Evolutionary conservation across 2,113 vertebrate genomes (phyloP).

Genomic region (Athene noctua): DNA sequence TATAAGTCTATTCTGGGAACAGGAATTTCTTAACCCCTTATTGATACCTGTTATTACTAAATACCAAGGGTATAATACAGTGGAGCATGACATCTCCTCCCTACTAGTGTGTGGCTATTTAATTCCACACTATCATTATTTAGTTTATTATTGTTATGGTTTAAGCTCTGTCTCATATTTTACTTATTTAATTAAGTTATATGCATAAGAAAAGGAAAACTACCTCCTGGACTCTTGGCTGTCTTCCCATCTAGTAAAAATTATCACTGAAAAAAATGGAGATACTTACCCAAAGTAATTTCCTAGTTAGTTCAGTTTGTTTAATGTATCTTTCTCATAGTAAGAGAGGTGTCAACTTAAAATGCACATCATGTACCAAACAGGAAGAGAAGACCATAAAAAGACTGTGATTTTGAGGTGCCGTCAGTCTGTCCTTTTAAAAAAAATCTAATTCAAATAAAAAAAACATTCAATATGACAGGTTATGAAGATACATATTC

Average conservation of each 20-base stretch:
- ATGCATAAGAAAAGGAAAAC: slow-evolving; percentile 18
- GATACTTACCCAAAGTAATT: slow-evolving; percentile 39
- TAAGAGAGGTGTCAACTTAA: neutral
- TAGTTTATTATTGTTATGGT: slow-evolving; percentile 21
- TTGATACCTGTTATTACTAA: slow-evolving; percentile 35
- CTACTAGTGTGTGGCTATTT: slow-evolving; percentile 9
- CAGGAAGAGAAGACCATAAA: slow-evolving; percentile 29
- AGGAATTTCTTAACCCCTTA: neutral
- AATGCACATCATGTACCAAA: neutral
- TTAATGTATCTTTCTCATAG: neutral
- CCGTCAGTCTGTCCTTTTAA: slow-evolving; percentile 22
- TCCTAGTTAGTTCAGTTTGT: slow-evolving; percentile 4
- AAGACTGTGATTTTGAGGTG: neutral
- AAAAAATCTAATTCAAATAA: slow-evolving; percentile 2
- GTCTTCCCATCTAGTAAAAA: slow-evolving; percentile 40
- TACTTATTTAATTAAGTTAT: slow-evolving; percentile 59
- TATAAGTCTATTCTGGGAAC: slow-evolving; percentile 10
- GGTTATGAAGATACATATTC: slow-evolving; percentile 3
- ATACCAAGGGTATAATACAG: slow-evolving; percentile 23
- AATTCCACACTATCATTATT: slow-evolving; percentile 20
- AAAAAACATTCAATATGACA: neutral
- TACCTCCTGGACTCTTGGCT: slow-evolving; percentile 33
- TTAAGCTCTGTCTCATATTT: slow-evolving; percentile 27
- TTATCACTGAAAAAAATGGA: neutral
- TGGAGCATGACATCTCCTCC: neutral